phyloP scores from a whole-genome alignment of 2,888 invertebrate genomes.

The Dysmachus trigonus region DNA sequence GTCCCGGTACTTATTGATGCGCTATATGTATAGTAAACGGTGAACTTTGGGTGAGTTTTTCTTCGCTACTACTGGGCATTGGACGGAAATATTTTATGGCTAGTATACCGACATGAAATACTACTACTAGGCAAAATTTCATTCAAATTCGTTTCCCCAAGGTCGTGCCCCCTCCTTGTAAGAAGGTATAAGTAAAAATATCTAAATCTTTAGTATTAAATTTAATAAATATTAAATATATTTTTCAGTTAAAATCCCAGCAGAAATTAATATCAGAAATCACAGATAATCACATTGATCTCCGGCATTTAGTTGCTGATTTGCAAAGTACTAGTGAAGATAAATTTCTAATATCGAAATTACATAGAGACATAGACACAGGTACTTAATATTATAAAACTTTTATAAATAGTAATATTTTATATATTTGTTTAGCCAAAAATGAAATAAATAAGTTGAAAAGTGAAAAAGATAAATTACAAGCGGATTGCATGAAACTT shows the following conservation, averaged over 20 bases:
- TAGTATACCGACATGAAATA: too few relatives aligned
- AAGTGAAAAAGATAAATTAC: conserved; percentile 54
- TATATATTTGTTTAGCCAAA: conserved; percentile 54
- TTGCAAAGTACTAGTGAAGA: conserved; percentile 61
- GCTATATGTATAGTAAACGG: too few relatives aligned
- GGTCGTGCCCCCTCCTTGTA: too few relatives aligned
- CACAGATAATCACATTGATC: conserved; percentile 62
- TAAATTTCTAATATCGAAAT: conserved; percentile 60
- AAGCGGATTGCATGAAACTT: conserved; percentile 52
- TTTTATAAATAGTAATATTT: background rate
- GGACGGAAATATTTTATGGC: too few relatives aligned
- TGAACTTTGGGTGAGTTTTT: too few relatives aligned
- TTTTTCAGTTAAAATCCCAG: conserved; percentile 58
- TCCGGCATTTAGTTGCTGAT: conserved; percentile 63
- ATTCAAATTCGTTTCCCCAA: too few relatives aligned
- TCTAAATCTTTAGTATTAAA: background rate
- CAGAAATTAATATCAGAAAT: conserved; percentile 61
- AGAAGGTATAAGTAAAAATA: too few relatives aligned
- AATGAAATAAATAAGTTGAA: conserved; percentile 55
- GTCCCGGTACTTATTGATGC: too few relatives aligned
- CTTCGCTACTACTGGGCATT: too few relatives aligned
- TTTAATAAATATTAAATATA: background rate
- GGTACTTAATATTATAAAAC: conserved; percentile 52
- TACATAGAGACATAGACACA: conserved; percentile 59
- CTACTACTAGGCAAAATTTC: too few relatives aligned